Percentiles rank a stretch among this genome's conserved stretches.
Conservation (phyloP, 37 sponge, comb jelly and placozoan species). For the Hormiphora californensis region DNA sequence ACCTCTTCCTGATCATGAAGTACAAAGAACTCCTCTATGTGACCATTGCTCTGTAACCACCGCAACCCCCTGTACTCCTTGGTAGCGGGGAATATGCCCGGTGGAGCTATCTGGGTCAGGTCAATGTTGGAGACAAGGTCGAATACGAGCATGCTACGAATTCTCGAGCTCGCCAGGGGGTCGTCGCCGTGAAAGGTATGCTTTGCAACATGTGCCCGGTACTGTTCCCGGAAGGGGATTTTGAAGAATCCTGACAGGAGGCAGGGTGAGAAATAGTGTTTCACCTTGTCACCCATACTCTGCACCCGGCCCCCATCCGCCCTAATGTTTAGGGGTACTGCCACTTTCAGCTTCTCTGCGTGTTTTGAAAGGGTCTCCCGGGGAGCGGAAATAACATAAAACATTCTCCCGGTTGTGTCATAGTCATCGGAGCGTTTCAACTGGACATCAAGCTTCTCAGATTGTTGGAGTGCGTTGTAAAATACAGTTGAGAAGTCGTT, state of each 20-base stretch:
- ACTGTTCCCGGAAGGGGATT: not conserved
- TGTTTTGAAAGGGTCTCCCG: not conserved
- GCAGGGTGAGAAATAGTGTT: conserved; percentile 6
- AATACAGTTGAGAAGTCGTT: too few relatives aligned
- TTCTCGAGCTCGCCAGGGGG: not conserved
- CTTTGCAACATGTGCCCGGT: not conserved
- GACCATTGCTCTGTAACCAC: not conserved
- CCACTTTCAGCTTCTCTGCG: not conserved
- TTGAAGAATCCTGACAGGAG: conserved; percentile 5
- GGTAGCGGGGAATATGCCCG: not conserved
- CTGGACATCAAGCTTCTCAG: too few relatives aligned
- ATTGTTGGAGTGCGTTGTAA: too few relatives aligned
- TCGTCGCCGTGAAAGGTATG: not conserved
- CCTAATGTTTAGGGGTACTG: not conserved
- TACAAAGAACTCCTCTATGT: not conserved
- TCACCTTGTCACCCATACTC: not conserved
- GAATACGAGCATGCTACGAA: not conserved
- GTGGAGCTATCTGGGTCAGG: not conserved
- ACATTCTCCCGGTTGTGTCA: not conserved
- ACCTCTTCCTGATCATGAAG: not conserved
- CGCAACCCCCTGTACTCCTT: not conserved
- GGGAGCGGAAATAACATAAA: not conserved
- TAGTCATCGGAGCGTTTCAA: too few relatives aligned
- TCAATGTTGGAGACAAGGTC: not conserved
- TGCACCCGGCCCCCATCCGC: not conserved